Base-by-base conservation (phyloP, 2,113 vertebrate genomes). In the Ramphastos sulfuratus region DNA sequence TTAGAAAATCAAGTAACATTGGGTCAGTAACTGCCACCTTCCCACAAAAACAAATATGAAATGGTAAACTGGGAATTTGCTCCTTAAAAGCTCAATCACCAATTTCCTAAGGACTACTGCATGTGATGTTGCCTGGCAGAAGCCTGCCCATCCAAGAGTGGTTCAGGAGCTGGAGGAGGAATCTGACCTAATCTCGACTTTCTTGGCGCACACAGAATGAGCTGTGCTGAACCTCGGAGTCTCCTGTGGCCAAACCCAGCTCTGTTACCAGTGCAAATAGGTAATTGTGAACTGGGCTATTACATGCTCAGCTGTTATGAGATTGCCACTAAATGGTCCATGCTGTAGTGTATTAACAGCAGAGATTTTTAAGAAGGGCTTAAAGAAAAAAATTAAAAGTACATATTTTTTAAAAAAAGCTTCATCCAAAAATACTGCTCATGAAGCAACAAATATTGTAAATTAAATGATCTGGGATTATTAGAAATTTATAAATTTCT, bases 71-170 rank as follows among this genome's bases (percentile, higher is more conserved):
- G 72, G 18, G 65, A 75, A 64, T 89, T 35, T 42, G n/a, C 31
- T 89, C 44, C 77, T 84, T 27, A 11, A 37, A 56, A 73, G 50
- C 46, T 31, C 15, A 59, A 35, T 63, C 30, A 10, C 24, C 1
- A 4, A 6, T 14, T 48, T 77, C 35, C 65, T 42, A 19, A 42
- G 20, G 23, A 48, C 0, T 0, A 20, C 17, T 2, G 3, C 1
- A 0, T 17, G 48, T 6, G 30, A 25, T 78, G 67, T 54, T 54
- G 21, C 28, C 60, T 35, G 66, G 55, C 17, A 72, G 60, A 44
- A 85, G 12, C 27, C 58, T 83, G 35, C 24, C 46, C 54, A 17
- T 27, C 44, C 71, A 42, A 11, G 48, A 42, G 25, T 4, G 13
- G n/a, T 61, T 66, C 1, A 0, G 27, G 67, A 81, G 48, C 42